Evolutionary conservation across 1,140 invertebrate genomes (phyloP), one percentile per base, ranked within the genome.

Genomic region (Leptinotarsa defecta): DNA sequence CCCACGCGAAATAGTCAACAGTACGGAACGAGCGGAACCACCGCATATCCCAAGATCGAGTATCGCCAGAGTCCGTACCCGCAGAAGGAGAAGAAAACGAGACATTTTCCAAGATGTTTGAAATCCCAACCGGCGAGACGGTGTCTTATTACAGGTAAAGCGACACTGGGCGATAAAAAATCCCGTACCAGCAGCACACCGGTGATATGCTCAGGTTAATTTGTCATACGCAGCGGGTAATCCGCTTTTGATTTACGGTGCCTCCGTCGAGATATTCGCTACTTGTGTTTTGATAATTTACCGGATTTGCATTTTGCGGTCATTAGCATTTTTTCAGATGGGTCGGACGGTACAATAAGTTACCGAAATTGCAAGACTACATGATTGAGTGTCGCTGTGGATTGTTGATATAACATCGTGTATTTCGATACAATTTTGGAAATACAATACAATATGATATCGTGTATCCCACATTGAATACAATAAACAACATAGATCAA

Each of bases 281-380:
- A 57, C 52, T 57, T 57, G 52, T 57, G 52, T 57, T 57, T 57
- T 57, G 52, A 57, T 57, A 57, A 57, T 57, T 57, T 57, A 57
- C 15, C 6, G 52, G 52, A 57, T 57, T 57, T 57, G 52, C 52
- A 57, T 57, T 17, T 57, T 19, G 52, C 52, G 52, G 52, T 57
- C 52, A 19, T 57, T 57, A 15, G 17, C 52, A 57, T 57, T 57
- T 57, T 43, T 57, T 57, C 17, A 17, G 15, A 19, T 57, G 13
- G 52, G 15, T 19, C 52, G 52, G n/a, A n/a, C 52, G 4, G 52
- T 57, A 15, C 15, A 57, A 57, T 57, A 57, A 57, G 4, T 57
- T 57, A 57, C 2, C 52, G 52, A 57, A 57, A 57, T 19, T 57
- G 52, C 52, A 13, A 43, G 17, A 6, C 0, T 57, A 6, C 17